Conservation (phyloP, 2,797 vertebrate genomes). For the Etheostoma nigrum region DNA sequence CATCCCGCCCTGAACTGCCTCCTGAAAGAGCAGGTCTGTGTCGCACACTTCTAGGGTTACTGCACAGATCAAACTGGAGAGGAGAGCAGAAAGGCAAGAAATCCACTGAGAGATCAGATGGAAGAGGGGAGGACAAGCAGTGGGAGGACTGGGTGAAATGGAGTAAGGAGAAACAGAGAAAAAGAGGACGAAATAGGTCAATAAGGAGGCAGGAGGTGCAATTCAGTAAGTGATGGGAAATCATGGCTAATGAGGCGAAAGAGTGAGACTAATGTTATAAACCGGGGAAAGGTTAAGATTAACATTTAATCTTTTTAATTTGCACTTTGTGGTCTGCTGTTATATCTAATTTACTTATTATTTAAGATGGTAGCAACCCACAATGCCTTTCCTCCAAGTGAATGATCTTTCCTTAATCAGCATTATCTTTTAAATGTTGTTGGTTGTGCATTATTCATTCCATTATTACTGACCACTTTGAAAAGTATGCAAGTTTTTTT, state of each 20-base stretch:
- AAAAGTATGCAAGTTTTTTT: not conserved
- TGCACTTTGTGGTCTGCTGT: slow-evolving; percentile 26
- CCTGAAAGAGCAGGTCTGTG: slow-evolving; percentile 79
- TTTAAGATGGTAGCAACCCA: slow-evolving; percentile 25
- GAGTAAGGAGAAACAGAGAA: slow-evolving; percentile 40
- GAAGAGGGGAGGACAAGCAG: slow-evolving; percentile 63
- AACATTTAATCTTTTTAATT: slow-evolving; percentile 40
- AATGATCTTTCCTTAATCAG: slow-evolving; percentile 36
- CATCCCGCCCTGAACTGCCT: slow-evolving; percentile 41
- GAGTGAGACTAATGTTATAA: slow-evolving; percentile 31
- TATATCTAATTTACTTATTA: slow-evolving; percentile 23
- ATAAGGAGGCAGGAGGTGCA: slow-evolving; percentile 47
- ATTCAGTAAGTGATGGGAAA: slow-evolving; percentile 42
- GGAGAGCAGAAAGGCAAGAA: slow-evolving; percentile 78
- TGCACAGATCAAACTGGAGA: slow-evolving; percentile 76
- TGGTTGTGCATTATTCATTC: slow-evolving; percentile 22
- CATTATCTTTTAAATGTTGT: slow-evolving; percentile 36
- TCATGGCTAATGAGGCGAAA: slow-evolving; percentile 32
- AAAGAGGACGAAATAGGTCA: slow-evolving; percentile 36
- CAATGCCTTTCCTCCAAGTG: slow-evolving; percentile 23
- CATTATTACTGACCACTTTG: slow-evolving; percentile 3
- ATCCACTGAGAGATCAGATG: slow-evolving; percentile 71
- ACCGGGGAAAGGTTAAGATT: slow-evolving; percentile 36
- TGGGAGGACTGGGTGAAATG: slow-evolving; percentile 58
- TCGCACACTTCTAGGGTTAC: slow-evolving; percentile 89